phyloP scores from a whole-genome alignment of 1,140 invertebrate genomes.

The Drosophila micromelanica region DNA sequence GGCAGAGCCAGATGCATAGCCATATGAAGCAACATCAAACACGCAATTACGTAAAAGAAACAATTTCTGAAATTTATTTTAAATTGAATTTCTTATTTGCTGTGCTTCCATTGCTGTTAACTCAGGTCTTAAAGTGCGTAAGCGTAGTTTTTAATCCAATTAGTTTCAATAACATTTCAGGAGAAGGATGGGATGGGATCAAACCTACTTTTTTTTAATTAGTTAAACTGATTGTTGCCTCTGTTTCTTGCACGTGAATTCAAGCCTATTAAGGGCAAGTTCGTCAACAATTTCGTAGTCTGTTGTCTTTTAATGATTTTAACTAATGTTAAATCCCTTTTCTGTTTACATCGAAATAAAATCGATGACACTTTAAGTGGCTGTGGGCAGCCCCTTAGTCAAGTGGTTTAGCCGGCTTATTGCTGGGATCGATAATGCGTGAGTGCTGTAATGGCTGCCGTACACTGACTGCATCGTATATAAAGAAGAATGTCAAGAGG shows the following conservation, averaged over 20 bases:
- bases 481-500: conserved; percentile 82
- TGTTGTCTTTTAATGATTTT: conserved; percentile 48
- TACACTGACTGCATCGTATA: conserved; percentile 49
- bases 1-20: neutral
- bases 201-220: conserved; percentile 36
- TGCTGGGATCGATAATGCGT: conserved; percentile 56
- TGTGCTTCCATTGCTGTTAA: neutral
- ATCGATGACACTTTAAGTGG: conserved; percentile 59
- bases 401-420: conserved; percentile 37
- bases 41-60: conserved; percentile 49
- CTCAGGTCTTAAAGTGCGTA: conserved; percentile 37
- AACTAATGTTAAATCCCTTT: conserved; percentile 22
- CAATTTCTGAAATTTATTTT: conserved; percentile 32
- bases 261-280: conserved; percentile 74
- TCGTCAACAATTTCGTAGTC: conserved; percentile 43
- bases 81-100: conserved; percentile 9
- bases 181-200: conserved; percentile 4
- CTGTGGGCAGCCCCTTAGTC: conserved; percentile 17
- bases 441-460: conserved; percentile 56
- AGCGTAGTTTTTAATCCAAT: conserved; percentile 59
- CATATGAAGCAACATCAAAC: conserved; percentile 8
- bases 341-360: conserved; percentile 41
- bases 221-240: conserved; percentile 24
- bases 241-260: conserved; percentile 42
- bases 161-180: conserved; percentile 66